Evolutionary conservation across 2,888 invertebrate species (phyloP), one percentile per base, ranked within the genome.

Genomic region (Unio delphinus): DNA sequence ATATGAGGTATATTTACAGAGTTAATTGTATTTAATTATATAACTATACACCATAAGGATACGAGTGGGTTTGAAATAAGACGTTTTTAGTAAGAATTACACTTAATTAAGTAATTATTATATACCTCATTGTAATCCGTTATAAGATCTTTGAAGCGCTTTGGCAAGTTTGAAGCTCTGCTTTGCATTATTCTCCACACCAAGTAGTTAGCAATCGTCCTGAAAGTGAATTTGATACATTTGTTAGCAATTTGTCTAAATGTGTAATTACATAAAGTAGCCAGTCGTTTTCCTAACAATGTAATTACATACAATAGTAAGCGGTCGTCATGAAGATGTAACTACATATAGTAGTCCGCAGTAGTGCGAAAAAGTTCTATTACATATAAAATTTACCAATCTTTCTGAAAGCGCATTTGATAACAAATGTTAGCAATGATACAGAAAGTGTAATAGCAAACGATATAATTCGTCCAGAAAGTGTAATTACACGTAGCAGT

Each of bases 81-180:
- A 30, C 30, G n/a, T 34, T 7, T 4, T 20, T 26, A 30, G 62
- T 17, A 61, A 28, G 30, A 30, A 20, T 61, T 61, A 45, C 45
- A 45, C 45, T 45, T 3, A 45, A 45, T 11, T 45, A 45, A 45
- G 2, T 45, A 45, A 11, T 56, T 15, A 64, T 26, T 17, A 30
- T 64, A 72, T 69, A 89, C 89, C 79, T 89, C 86, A 68, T 87
- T 83, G 69, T 95, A 96, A 88, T 93, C 93, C 90, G 96, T 95
- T 84, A 95, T 95, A 1, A 94, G 93, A 63, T 94, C 94, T 86
- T 95, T 94, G 88, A 96, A 97, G 23, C 95, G 92, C 84, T 95
- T 94, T 79, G 96, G 96, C 75, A 97, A 91, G 88, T 95, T 95
- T 87, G 94, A 95, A 56, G 95, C 94, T 73, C 96, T 92, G 86